Base-by-base conservation (phyloP, 2,888 invertebrate species). In the Cordylochernes scorpioides region DNA sequence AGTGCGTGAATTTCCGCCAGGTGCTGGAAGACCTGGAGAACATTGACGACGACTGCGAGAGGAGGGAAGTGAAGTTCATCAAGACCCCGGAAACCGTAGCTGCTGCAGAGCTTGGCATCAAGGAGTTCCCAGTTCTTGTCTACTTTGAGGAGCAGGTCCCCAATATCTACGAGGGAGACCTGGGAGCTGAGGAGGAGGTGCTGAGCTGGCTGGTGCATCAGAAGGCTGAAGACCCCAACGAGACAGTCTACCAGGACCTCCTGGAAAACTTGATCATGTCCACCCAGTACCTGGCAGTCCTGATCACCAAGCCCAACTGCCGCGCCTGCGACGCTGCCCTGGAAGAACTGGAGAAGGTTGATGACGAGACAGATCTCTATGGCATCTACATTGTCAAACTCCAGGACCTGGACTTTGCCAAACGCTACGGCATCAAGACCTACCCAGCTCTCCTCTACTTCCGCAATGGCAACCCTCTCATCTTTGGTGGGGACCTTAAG, bases 301-400 rank as follows among this genome's bases (percentile, higher is more conserved):
- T 80, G 51, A 82, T 84, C 52, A 82, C 80, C 55, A 82, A 84
- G 59, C 65, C 71, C 36, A 78, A 77, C 47, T 84, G 82, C 47
- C 71, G 80, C 47, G 78, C 82, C 40, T 84, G 84, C 50, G 82
- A 84, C 49, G 69, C 72, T 46, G 78, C 82, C 42, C 58, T 84
- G 34, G 74, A 77, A 46, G 78, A 74, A 33, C 53, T 84, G 34
- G 84, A 84, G 49, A 64, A 71, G 41, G 70, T 84, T 41, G 82
- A 82, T 48, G 80, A 82, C 46, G 80, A 82, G 52, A 49, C 53
- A 27, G 57, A 74, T 70, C 72, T 77, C 1, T 84, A 71, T 49
- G 84, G 84, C 27, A 84, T 84, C 44, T 78, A 82, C 44, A 68
- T 84, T 67, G 84, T 84, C 1, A 73, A 80, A 50, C 82, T 84